Base-by-base conservation (phyloP, 2,888 invertebrate genomes). In the Camptogramma bilineatum region DNA sequence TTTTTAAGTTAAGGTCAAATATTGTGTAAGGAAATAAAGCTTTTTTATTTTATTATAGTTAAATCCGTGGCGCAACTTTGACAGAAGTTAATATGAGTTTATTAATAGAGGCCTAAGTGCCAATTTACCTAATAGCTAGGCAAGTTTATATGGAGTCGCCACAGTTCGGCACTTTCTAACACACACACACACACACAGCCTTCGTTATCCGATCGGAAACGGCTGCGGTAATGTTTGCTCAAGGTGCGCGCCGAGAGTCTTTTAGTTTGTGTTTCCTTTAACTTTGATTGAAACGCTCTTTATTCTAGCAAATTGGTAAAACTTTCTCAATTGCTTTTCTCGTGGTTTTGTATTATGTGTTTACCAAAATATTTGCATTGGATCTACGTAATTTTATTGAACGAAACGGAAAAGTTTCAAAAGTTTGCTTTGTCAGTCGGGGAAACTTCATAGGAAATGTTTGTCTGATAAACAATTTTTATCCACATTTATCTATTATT, bases 301-400 rank as follows among this genome's bases (percentile, higher is more conserved):
- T 91, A 90, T 89, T 90, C 81, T 86, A 79, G 79, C 77, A 87
- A 89, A 90, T 89, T 89, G 88, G 84, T 78, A 79, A 84, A 91
- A 91, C 81, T 91, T 90, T 70, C 70, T 70, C 83, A 80, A 90
- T 90, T 87, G 86, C 82, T 90, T 90, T 91, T 86, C 85, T 87
- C 87, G 70, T 71, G 76, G 79, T 73, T 74, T 62, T 64, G 71
- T 70, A 71, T 72, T 72, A 65, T 51, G 54, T 52, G 55, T 46
- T 62, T 44, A 34, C 47, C 50, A 59, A 64, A 71, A 70, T 68
- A 66, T 71, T 34, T 52, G 39, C 44, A 53, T 61, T 42, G 55
- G 52, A 59, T 48, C 44, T 52, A 51, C 60, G 59, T 64, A 58
- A 52, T 68, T 56, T 66, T 60, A 61, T 66, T 55, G 58, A 51